Evolutionary conservation across 92 coral and sea anemone genomes (phyloP).

Genomic region (Umimayanthus kanabou): DNA sequence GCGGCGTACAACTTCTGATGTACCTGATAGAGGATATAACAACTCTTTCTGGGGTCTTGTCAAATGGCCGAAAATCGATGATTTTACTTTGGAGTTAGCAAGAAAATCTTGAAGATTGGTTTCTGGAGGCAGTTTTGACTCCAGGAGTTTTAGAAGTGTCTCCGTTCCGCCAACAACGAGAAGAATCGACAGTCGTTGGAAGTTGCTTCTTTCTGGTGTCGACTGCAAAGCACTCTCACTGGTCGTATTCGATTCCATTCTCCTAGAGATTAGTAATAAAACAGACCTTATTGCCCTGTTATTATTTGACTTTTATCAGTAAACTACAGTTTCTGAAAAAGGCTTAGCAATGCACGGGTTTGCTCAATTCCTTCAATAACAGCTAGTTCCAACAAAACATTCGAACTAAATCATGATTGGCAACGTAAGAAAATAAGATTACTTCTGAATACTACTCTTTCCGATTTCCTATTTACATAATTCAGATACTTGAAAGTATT

Average conservation of each 20-base stretch:
- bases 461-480: no score
- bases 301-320: not conserved
- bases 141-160: not conserved
- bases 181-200: not conserved
- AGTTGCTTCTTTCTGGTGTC: constrained; percentile 9
- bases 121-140: constrained; percentile 1
- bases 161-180: constrained; percentile 18
- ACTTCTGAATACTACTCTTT: no score
- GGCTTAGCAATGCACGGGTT: not conserved
- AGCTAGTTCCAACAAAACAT: no score
- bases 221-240: not conserved
- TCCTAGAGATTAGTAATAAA: not conserved
- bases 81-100: not conserved
- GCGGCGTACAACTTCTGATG: not conserved
- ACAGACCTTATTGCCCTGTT: not conserved
- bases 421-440: no score
- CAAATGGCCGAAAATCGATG: not conserved
- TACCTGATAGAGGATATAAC: not conserved
- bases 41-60: constrained; percentile 19
- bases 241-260: not conserved
- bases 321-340: not conserved
- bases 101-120: constrained; percentile 26
- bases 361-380: no score
- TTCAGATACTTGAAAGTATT: no score
- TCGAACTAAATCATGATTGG: no score